Conservation (phyloP, 2,113 vertebrate genomes). For the Aramus guarauna region DNA sequence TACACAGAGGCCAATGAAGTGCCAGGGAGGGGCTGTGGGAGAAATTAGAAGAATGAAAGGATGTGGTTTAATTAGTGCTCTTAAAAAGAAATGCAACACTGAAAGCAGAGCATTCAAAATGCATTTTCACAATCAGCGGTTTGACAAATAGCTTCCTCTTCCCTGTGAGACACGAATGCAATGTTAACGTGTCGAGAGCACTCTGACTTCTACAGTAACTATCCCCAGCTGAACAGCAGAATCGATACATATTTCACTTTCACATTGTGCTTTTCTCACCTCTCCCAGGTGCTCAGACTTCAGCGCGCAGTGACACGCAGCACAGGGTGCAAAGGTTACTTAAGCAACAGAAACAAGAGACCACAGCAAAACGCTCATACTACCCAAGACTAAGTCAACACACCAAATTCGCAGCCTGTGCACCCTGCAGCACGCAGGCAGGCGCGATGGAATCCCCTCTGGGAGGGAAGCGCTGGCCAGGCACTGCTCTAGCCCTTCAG, state of each 20-base stretch:
- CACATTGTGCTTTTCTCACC: background rate
- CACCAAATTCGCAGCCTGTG: background rate
- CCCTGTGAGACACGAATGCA: background rate
- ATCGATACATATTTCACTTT: background rate
- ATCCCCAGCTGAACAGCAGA: background rate
- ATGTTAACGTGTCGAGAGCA: background rate
- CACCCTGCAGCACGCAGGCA: accelerated
- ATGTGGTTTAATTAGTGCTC: background rate
- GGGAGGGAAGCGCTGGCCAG: accelerated
- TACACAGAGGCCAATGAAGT: background rate
- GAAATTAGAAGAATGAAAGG: background rate
- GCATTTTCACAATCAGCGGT: background rate
- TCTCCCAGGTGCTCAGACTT: background rate
- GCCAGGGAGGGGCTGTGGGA: background rate
- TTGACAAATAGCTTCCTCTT: background rate
- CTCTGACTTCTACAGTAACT: background rate
- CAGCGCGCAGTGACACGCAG: background rate
- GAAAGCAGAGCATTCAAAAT: background rate
- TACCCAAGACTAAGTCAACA: background rate
- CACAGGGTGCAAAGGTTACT: background rate
- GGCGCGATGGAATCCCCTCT: background rate
- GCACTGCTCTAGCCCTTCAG: background rate
- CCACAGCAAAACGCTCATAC: background rate
- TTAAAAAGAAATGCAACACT: background rate
- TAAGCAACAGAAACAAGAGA: background rate